phyloP scores from a whole-genome alignment of 1,140 invertebrate genomes.

The Aculops lycopersici region DNA sequence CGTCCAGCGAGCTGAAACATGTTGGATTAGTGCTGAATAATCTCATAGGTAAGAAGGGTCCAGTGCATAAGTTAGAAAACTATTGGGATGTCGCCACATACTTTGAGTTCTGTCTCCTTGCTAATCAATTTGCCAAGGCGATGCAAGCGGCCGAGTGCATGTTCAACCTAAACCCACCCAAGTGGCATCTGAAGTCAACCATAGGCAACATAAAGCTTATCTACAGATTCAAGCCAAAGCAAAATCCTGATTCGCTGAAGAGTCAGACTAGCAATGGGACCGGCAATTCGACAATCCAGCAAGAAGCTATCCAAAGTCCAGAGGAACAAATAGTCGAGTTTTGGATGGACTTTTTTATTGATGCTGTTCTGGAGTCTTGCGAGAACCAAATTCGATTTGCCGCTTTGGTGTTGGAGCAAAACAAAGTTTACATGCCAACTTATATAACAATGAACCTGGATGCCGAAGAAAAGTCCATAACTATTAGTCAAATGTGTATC shows the following conservation, averaged over 20 bases:
- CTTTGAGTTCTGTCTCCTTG: constrained; percentile 90
- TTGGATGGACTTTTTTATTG: constrained; percentile 95
- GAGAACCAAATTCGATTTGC: constrained; percentile 50
- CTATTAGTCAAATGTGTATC: constrained; percentile 50
- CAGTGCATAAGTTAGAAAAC: constrained; percentile 56
- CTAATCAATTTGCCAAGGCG: constrained; percentile 83
- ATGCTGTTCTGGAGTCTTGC: constrained; percentile 40
- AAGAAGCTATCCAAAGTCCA: constrained; percentile 22
- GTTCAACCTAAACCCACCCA: constrained; percentile 91
- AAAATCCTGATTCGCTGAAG: no score
- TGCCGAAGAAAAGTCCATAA: constrained; percentile 57
- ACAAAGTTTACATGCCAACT: constrained; percentile 66
- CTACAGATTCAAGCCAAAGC: constrained; percentile 48
- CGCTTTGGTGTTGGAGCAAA: constrained; percentile 62
- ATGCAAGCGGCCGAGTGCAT: constrained; percentile 91
- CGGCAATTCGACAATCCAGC: no score
- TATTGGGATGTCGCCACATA: constrained; percentile 99
- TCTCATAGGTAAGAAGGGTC: constrained; percentile 88
- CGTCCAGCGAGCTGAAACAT: constrained; percentile 57
- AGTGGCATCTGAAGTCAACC: constrained; percentile 91
- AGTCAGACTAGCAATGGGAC: no score
- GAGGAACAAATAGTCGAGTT: constrained; percentile 70
- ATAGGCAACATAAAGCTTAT: constrained; percentile 90
- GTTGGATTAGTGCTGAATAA: constrained; percentile 80
- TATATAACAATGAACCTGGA: constrained; percentile 76